Base-by-base conservation (phyloP, 2,888 invertebrate species). In the Xylota segnis region DNA sequence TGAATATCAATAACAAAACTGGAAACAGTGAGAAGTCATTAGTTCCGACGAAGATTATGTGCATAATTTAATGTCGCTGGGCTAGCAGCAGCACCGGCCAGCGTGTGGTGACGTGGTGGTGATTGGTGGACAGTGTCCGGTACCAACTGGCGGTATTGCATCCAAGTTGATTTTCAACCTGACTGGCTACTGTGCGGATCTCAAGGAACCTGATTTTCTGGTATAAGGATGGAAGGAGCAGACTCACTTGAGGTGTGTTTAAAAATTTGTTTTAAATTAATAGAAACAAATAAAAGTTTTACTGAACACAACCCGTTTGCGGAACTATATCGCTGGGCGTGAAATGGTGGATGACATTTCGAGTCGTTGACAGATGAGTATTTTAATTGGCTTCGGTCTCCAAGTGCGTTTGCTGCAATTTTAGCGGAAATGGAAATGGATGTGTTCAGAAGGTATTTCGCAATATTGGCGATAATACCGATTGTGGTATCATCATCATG, bases 1-100 rank as follows among this genome's bases (percentile, higher is more conserved):
- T 84, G 75, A 84, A 84, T 81, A 79, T 59, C 63, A 81, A 84
- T 65, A 84, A 70, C 74, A 75, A 68, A n/a, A 32, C 65, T 71
- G 52, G 65, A 66, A 81, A 75, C 79, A 59, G 84, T 65, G 65
- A 79, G 75, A 75, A 70, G 79, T 79, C 84, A 81, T 79, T 84
- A 79, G 81, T 81, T 71, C 70, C 66, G 52, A 52, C 45, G 75
- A 71, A 50, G 65, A 79, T 76, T 76, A 75, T 75, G 79, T 81
- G 84, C 75, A 84, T 79, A 79, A 23, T 70, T 75, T 75, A 52
- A 79, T 84, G 70, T 10, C 27, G 32, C 23, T 7, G 14, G 7
- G 12, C 27, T 23, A 23, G 23, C 23, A 23, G 23, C 34, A 29
- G 5, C n/a, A 32, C 34, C 14, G 23, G 10, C 37, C 37, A 16